A percentile compares a stretch with the other conserved stretches of the same genome.
Evolutionary conservation across 2,888 invertebrate genomes (phyloP).

Genomic region (Chirona hameri): DNA sequence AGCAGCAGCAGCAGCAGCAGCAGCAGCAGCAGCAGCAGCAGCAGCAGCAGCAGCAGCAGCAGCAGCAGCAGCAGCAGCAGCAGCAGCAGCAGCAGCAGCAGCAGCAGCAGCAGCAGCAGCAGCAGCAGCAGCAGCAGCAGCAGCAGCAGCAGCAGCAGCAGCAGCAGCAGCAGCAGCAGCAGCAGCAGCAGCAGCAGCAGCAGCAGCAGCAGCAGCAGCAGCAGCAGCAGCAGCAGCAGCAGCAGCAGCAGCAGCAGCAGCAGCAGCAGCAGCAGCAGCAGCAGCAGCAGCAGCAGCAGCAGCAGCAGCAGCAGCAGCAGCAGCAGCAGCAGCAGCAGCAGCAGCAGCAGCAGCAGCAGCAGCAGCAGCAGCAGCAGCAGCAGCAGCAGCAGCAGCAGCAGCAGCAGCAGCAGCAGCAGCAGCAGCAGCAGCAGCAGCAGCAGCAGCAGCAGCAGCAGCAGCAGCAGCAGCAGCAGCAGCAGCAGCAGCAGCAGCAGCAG

Average conservation of each 20-base stretch:
- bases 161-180: slow-evolving; percentile 32
- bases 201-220: slow-evolving; percentile 32
- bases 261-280: slow-evolving; percentile 32
- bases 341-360: slow-evolving; percentile 32
- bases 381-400: slow-evolving; percentile 32
- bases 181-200: slow-evolving; percentile 32
- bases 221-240: slow-evolving; percentile 32
- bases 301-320: slow-evolving; percentile 32
- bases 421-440: slow-evolving; percentile 32
- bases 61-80: slow-evolving; percentile 32
- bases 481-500: slow-evolving; percentile 32
- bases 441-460: slow-evolving; percentile 32
- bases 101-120: slow-evolving; percentile 32
- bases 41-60: slow-evolving; percentile 32
- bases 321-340: slow-evolving; percentile 32
- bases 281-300: slow-evolving; percentile 32
- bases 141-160: slow-evolving; percentile 32
- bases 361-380: slow-evolving; percentile 32
- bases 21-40: slow-evolving; percentile 32
- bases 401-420: slow-evolving; percentile 32
- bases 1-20: slow-evolving; percentile 32
- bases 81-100: slow-evolving; percentile 32
- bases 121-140: slow-evolving; percentile 32
- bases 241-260: slow-evolving; percentile 32
- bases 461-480: slow-evolving; percentile 32